phyloP scores from a whole-genome alignment of 2,888 invertebrate species.

The Crepidodera aurea region DNA sequence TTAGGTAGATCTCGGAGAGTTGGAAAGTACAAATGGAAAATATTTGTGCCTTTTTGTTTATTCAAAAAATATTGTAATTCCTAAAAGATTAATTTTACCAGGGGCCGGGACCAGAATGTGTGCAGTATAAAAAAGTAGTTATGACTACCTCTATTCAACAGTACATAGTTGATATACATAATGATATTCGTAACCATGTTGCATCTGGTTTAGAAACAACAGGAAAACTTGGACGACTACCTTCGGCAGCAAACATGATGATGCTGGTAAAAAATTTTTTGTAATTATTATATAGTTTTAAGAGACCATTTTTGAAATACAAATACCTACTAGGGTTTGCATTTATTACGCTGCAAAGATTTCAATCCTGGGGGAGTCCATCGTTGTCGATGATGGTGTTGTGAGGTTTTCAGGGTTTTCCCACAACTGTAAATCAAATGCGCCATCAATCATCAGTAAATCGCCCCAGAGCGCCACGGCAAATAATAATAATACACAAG shows the following conservation, averaged over 20 bases:
- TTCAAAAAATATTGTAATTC: not conserved
- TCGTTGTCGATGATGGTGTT: too few relatives aligned
- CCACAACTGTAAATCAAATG: too few relatives aligned
- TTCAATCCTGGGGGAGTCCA: too few relatives aligned
- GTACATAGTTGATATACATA: slow-evolving; percentile 45
- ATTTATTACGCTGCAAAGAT: too few relatives aligned
- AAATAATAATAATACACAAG: too few relatives aligned
- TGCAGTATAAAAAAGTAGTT: slow-evolving; percentile 37
- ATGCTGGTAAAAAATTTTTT: slow-evolving; percentile 35
- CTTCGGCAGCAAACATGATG: slow-evolving; percentile 45
- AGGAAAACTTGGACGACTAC: slow-evolving; percentile 43
- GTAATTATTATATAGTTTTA: not conserved
- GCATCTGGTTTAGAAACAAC: slow-evolving; percentile 45
- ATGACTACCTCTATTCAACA: slow-evolving; percentile 38
- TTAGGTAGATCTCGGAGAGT: too few relatives aligned
- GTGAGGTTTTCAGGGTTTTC: too few relatives aligned
- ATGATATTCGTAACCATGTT: slow-evolving; percentile 46
- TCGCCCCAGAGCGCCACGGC: too few relatives aligned
- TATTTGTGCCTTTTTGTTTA: too few relatives aligned
- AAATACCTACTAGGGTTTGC: too few relatives aligned
- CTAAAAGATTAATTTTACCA: slow-evolving; percentile 23
- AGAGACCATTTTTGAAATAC: not conserved
- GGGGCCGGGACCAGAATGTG: slow-evolving; percentile 38
- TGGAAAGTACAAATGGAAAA: too few relatives aligned
- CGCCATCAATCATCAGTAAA: too few relatives aligned